These are phyloP conservation scores for Ciconia boyciana DNA, from an alignment of 2,113 vertebrate genomes.

Conservation along the genomic window DNA sequence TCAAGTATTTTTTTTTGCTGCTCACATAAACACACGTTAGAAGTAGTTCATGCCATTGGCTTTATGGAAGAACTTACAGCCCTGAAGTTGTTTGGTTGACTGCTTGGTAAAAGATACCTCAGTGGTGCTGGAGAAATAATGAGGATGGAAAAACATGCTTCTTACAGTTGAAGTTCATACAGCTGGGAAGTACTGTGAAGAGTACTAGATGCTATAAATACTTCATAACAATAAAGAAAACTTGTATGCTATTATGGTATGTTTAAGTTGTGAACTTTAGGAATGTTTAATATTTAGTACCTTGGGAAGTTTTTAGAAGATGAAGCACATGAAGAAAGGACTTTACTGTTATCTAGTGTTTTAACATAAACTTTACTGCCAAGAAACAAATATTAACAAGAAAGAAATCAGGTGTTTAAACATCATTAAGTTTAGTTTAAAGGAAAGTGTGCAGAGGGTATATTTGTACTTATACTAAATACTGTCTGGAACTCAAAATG, in stretches of 20 bases:
- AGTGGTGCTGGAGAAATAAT: neutral
- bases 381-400: neutral
- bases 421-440: neutral
- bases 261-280: neutral
- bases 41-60: neutral
- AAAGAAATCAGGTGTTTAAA: neutral
- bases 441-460: neutral
- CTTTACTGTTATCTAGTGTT: neutral
- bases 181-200: neutral
- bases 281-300: neutral
- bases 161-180: neutral
- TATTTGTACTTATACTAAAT: neutral
- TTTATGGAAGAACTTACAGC: neutral
- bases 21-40: accelerated
- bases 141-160: neutral
- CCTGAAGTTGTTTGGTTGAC: neutral
- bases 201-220: neutral
- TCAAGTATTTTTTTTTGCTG: accelerated
- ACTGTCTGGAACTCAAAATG: neutral
- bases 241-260: accelerated
- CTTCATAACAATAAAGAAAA: neutral
- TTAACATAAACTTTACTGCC: neutral
- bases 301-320: neutral
- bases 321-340: neutral
- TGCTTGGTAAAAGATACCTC: neutral